Evolutionary conservation across 2,888 invertebrate species (phyloP), one percentile per base, ranked within the genome.

Genomic region (Macrosoma leucophasiata): DNA sequence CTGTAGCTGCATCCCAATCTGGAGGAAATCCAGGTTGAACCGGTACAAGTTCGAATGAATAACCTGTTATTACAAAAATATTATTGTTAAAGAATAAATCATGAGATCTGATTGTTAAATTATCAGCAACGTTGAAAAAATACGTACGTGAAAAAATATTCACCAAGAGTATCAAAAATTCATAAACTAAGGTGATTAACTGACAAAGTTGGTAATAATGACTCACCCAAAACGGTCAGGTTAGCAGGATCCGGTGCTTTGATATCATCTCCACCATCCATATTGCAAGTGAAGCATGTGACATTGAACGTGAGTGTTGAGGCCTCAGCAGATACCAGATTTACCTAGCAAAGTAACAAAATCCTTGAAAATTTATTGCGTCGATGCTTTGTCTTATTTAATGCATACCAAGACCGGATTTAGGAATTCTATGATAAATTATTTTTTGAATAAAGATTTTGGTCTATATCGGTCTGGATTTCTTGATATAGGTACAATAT

Each of bases 241-340:
- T 75, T 70, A 12, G 64, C 49, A 2, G 79, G 75, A 17, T 69
- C 48, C 1, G 62, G 57, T n/a, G 63, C 58, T 18, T 58, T 40
- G 7, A 54, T 59, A 11, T 62, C 65, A 18, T 58, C 55, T n/a
- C 57, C 48, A 26, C 38, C 22, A 7, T 52, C 43, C 40, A 67
- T 57, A 26, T 60, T 60, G 41, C 81, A 82, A 3, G 54, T 54
- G 1, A 59, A 51, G 39, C 81, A 81, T 2, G 67, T 56, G 7
- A 82, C 72, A 47, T 79, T 75, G 52, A 81, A 81, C 0, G 56
- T 58, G 3, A 82, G 41, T n/a, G 56, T 49, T 10, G 61, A 61
- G 0, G 39, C 33, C 22, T 70, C 63, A 3, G 58, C 53, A 2
- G 18, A 26, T 1, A 49, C 46, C 14, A 72, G 35, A 11, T 19